These are phyloP conservation scores for Callithrix jacchus DNA, from an alignment of 2,113 vertebrate species.

Conservation along the genomic window DNA sequence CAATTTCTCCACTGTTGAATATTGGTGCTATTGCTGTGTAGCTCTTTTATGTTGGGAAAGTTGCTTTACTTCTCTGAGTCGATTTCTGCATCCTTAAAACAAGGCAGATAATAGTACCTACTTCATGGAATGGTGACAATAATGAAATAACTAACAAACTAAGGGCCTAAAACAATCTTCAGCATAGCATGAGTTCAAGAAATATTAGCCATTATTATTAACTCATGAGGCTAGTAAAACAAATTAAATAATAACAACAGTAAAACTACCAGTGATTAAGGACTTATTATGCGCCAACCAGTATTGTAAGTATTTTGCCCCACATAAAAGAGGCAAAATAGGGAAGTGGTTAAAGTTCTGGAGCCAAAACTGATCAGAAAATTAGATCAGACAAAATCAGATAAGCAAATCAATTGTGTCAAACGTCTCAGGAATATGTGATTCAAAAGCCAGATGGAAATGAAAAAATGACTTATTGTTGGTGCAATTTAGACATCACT, in stretches of 20 bases:
- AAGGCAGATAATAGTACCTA: not conserved
- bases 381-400: not conserved
- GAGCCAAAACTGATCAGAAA: not conserved
- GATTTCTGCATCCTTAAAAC: not conserved
- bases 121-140: not conserved
- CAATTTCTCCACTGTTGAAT: not conserved
- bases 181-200: not conserved
- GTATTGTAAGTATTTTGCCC: not conserved
- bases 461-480: not conserved
- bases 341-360: not conserved
- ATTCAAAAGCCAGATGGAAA: not conserved
- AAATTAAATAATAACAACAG: not conserved
- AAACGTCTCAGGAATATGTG: not conserved
- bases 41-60: not conserved
- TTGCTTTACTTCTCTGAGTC: not conserved
- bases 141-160: not conserved
- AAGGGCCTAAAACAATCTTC: not conserved
- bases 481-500: not conserved
- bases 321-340: not conserved
- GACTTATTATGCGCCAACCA: not conserved
- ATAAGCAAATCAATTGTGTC: not conserved
- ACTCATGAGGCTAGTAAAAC: not conserved
- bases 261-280: not conserved
- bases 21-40: not conserved
- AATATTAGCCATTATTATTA: not conserved